Evolutionary conservation across 2,113 vertebrate genomes (phyloP), one percentile per base, ranked within the genome.

Genomic region (Brachyistius frenatus): DNA sequence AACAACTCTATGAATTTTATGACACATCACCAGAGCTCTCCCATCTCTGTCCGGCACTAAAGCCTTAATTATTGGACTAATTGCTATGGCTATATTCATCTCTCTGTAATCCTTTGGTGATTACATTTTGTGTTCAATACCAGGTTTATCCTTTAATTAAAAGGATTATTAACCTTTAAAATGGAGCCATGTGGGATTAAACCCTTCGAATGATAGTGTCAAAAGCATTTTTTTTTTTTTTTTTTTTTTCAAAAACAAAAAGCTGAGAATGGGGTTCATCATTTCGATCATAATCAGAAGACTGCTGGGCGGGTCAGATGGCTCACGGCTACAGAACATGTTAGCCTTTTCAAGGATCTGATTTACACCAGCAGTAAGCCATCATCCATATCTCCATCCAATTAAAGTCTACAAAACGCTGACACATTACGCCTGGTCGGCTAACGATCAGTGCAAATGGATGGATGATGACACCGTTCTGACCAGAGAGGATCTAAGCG

Each of bases 51-150:
- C 96, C 96, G 90, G 95, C 96, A 96, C 96, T 99, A 98, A 98
- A 97, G 95, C 95, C 96, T 97, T 99, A 97, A 99, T 99, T 96
- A 97, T 97, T 95, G 95, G 94, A 95, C 96, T 98, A 99, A 98
- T 98, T 98, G 96, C 96, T 95, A 93, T 94, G 94, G 95, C 96
- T 96, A 96, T 95, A 95, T 95, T 97, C 94, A 98, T 97, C 97
- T 98, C 96, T 94, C 88, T 91, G 95, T 96, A 98, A 99, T 98
- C 96, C 96, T 96, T 96, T 94, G 95, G 95, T 96, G 95, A 97
- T 97, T 97, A 97, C 95, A 94, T 95, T 95, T 95, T 95, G 94
- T 95, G 96, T 95, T 98, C 96, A 96, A 96, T 97, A 96, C 95
- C 93, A 87, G 94, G 94, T 93, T 96, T 96, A 97, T 96, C 94